phyloP scores from a whole-genome alignment of 2,797 vertebrate species.

The Sebastes hubbsi region DNA sequence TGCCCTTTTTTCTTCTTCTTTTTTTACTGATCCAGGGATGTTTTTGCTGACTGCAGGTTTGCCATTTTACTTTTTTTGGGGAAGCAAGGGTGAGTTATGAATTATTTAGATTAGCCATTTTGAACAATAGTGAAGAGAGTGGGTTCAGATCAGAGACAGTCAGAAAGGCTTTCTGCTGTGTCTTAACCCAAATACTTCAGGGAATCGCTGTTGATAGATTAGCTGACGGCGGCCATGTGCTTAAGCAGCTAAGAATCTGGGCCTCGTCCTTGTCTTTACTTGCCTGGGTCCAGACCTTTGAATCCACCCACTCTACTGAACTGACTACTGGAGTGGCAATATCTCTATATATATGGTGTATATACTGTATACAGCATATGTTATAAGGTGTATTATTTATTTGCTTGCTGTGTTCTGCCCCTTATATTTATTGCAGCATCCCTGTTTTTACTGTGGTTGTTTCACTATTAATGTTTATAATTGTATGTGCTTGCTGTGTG shows the following conservation, averaged over 20 bases:
- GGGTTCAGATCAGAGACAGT: conserved; percentile 26
- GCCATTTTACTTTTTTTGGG: conserved; percentile 7
- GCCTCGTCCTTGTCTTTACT: conserved; percentile 3
- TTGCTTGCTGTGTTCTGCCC: too few species aligned
- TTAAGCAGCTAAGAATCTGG: conserved; percentile 34
- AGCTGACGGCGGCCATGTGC: conserved; percentile 43
- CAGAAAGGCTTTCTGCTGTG: conserved; percentile 1
- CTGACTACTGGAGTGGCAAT: not conserved
- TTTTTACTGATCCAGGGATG: conserved; percentile 4
- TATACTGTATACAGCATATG: too few species aligned
- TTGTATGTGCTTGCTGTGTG: too few species aligned
- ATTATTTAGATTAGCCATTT: conserved; percentile 48
- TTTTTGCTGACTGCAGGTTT: conserved; percentile 39
- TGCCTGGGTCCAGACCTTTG: not conserved
- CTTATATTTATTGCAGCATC: too few species aligned
- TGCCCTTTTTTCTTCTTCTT: conserved; percentile 3
- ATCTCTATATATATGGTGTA: too few species aligned
- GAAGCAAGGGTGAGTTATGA: conserved; percentile 35
- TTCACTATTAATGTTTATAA: too few species aligned
- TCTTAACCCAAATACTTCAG: conserved; percentile 13
- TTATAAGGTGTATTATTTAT: too few species aligned
- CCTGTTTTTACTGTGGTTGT: too few species aligned
- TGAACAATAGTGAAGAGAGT: conserved; percentile 36
- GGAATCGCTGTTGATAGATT: conserved; percentile 53
- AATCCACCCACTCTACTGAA: not conserved